These are phyloP conservation scores for Macrocentrus cingulum DNA, from an alignment of 1,140 invertebrate genomes.

Conservation along the genomic window DNA sequence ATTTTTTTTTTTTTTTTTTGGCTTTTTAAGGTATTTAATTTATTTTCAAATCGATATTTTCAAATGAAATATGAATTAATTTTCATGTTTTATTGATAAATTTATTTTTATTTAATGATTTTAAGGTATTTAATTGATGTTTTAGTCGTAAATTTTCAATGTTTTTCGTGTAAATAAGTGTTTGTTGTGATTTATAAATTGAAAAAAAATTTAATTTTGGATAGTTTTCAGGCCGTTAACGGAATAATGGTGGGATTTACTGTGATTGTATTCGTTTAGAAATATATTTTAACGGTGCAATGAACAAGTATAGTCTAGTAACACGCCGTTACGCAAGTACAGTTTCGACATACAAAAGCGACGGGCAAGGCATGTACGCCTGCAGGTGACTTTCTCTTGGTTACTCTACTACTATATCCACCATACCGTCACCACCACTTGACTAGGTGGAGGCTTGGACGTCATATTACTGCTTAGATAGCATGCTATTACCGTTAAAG, in stretches of 20 bases:
- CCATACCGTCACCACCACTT: too few species aligned
- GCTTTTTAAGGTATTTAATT: too few species aligned
- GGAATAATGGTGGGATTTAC: background rate
- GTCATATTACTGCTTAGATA: background rate
- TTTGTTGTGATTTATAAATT: too few species aligned
- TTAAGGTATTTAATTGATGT: too few species aligned
- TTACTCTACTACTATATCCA: background rate
- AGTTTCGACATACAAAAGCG: slow-evolving; percentile 26
- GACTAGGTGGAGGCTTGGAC: background rate
- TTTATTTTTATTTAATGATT: too few species aligned
- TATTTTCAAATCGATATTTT: too few species aligned
- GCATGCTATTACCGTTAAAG: background rate
- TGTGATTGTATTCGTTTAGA: background rate
- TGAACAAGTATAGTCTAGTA: background rate
- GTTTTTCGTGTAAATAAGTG: too few species aligned
- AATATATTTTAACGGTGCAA: background rate
- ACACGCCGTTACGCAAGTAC: slow-evolving; percentile 25
- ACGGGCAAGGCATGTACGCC: slow-evolving; percentile 10
- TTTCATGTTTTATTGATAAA: too few species aligned
- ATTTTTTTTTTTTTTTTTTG: too few species aligned
- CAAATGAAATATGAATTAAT: too few species aligned
- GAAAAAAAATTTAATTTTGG: too few species aligned
- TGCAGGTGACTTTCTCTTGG: slow-evolving; percentile 29
- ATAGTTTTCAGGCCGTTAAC: background rate
- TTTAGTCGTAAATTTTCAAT: too few species aligned